A percentile compares a stretch with the other conserved stretches of the same genome.
Evolutionary conservation across 2,888 invertebrate species (phyloP).

Genomic region (Oeneis ivallda): DNA sequence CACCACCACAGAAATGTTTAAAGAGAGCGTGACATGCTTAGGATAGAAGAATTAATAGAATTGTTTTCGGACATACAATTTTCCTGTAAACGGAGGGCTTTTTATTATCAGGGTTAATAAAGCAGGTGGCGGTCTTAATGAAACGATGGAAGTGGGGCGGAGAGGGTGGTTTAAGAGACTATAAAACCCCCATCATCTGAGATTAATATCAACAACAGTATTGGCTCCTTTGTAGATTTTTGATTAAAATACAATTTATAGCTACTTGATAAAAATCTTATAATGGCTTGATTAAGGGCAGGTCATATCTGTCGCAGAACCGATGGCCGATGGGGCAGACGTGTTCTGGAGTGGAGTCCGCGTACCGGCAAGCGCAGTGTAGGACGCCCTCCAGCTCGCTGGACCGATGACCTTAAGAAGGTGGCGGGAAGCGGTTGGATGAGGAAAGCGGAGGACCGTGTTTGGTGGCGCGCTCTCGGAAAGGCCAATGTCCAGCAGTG

Average conservation of each 20-base stretch:
- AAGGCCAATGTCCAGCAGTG: no score
- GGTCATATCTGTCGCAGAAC: no score
- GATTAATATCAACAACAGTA: slow-evolving; percentile 21
- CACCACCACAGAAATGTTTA: no score
- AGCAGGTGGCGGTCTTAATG: slow-evolving; percentile 18
- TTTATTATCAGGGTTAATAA: slow-evolving; percentile 19
- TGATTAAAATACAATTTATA: slow-evolving; percentile 19
- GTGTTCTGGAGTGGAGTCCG: no score
- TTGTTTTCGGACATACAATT: slow-evolving; percentile 2
- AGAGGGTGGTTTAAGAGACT: slow-evolving; percentile 13
- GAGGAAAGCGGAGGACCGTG: no score
- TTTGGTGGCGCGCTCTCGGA: no score
- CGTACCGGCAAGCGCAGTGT: no score
- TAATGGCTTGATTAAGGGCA: not conserved
- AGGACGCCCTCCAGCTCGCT: no score
- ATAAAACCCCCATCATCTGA: slow-evolving; percentile 20
- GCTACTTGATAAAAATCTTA: not conserved
- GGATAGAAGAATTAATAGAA: not conserved
- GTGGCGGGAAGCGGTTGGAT: no score
- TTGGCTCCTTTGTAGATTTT: slow-evolving; percentile 15
- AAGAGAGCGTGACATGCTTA: no score
- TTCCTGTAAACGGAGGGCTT: slow-evolving; percentile 1
- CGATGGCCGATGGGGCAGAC: no score
- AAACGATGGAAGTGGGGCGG: slow-evolving; percentile 2
- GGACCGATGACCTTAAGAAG: no score